Conservation (phyloP, 2,888 invertebrate species). For the Nipponacmea schrenckii region DNA sequence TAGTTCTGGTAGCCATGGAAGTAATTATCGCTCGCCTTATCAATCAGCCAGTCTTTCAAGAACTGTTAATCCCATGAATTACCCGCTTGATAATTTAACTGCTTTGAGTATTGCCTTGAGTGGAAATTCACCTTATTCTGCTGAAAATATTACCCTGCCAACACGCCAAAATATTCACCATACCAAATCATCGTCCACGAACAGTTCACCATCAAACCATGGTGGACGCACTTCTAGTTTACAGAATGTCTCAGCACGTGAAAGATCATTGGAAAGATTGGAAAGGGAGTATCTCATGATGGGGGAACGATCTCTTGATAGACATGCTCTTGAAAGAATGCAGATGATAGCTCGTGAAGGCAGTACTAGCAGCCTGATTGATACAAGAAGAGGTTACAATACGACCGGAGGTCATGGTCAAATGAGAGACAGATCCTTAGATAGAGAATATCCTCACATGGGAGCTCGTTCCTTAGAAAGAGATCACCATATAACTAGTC, state of each 20-base stretch:
- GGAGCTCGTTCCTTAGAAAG: constrained; percentile 64
- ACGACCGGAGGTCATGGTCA: constrained; percentile 29
- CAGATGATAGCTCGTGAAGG: constrained; percentile 30
- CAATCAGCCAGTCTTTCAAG: constrained; percentile 1
- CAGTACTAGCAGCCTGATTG: constrained; percentile 36
- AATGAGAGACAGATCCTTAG: constrained; percentile 74
- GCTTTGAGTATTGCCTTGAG: not conserved
- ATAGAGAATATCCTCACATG: constrained; percentile 70
- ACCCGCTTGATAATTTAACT: not conserved
- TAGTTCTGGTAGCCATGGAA: not conserved
- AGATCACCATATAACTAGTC: constrained; percentile 49
- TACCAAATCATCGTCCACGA: not conserved
- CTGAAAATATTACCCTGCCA: not conserved
- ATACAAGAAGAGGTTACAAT: constrained; percentile 34
- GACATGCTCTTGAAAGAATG: constrained; percentile 46
- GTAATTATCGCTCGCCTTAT: not conserved
- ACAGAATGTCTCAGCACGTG: constrained; percentile 42
- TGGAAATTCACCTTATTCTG: constrained; percentile 7
- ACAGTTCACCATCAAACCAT: constrained; percentile 1
- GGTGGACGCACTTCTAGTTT: not conserved
- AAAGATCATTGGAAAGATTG: constrained; percentile 58
- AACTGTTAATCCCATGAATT: constrained; percentile 5
- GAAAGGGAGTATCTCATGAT: constrained; percentile 37
- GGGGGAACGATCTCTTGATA: constrained; percentile 65
- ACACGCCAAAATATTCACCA: not conserved